Evolutionary conservation across 2,888 invertebrate genomes (phyloP), one percentile per base, ranked within the genome.

Genomic region (Oeneis ivallda): DNA sequence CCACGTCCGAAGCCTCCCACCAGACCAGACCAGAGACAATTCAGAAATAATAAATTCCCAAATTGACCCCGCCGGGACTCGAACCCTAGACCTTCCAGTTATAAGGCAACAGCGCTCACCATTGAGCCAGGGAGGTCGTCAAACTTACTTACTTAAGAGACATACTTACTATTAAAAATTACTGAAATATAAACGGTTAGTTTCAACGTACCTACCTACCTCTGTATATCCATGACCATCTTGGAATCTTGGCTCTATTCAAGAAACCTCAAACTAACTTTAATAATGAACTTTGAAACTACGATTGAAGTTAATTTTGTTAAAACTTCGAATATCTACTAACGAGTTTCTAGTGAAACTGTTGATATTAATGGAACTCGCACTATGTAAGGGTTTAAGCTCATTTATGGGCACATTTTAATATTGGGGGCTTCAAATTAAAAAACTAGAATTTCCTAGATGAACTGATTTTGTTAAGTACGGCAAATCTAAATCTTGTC

Each of bases 241-340:
- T 34, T 15, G 26, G 49, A 19, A 37, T 15, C 37, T 53, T 53
- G 6, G 32, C 53, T 53, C 15, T 15, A 53, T 5, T 53, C n/a
- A 53, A 53, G n/a, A 15, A 37, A 53, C 53, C 53, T 37, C 53
- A 10, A 53, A 53, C 53, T 53, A 34, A 53, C 53, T 53, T 53
- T 15, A 53, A 53, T 53, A 53, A 53, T 37, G 34, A 53, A 53
- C 53, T 53, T 37, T 53, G 53, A 15, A 53, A 53, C 53, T 53
- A 53, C 34, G 37, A 53, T 53, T 34, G 34, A 37, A 53, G 34
- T 37, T 53, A 52, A 52, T 52, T 52, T n/a, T 34, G 52, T 52
- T 52, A 37, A 34, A 34, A 34, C 53, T 53, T 53, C 15, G 53
- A 15, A 37, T 26, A 26, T 26, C 7, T 53, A 53, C 53, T n/a